A percentile compares a stretch with the other conserved stretches of the same genome.
phyloP scores from a whole-genome alignment of 2,113 vertebrate genomes.

The Sciurus niger region DNA sequence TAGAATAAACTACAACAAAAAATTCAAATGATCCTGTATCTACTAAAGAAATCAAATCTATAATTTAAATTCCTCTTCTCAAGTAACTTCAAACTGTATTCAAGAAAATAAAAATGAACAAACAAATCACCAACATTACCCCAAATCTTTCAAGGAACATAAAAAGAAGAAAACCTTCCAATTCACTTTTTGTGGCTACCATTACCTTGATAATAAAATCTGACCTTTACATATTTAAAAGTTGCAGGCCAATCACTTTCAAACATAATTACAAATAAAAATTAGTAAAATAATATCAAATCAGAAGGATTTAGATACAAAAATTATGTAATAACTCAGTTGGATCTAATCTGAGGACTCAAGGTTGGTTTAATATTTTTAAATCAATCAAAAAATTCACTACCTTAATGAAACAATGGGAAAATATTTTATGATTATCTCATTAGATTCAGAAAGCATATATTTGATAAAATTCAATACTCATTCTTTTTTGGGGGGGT shows the following conservation, averaged over 20 bases:
- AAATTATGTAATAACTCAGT: background rate
- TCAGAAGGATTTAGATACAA: background rate
- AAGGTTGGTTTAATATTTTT: background rate
- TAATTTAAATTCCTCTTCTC: slow-evolving; percentile 6
- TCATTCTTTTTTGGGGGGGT: no score
- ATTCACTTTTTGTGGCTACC: background rate
- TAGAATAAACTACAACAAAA: background rate
- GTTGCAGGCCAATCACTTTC: background rate
- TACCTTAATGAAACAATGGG: background rate
- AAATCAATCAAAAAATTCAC: background rate
- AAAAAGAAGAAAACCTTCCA: background rate
- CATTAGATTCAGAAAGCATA: background rate
- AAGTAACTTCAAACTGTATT: background rate
- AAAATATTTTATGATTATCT: slow-evolving; percentile 42
- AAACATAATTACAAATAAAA: slow-evolving; percentile 41
- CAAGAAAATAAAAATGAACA: background rate
- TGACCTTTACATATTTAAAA: slow-evolving; percentile 1
- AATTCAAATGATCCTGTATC: background rate
- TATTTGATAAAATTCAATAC: background rate
- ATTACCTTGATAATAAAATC: background rate
- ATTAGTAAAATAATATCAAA: background rate
- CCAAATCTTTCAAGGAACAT: background rate
- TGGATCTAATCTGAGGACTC: background rate
- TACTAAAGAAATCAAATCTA: background rate
- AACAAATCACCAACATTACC: background rate